Percentiles rank a stretch among this genome's conserved stretches.
Evolutionary conservation across 2,888 invertebrate genomes (phyloP).

Genomic region (Coelopa pilipes): DNA sequence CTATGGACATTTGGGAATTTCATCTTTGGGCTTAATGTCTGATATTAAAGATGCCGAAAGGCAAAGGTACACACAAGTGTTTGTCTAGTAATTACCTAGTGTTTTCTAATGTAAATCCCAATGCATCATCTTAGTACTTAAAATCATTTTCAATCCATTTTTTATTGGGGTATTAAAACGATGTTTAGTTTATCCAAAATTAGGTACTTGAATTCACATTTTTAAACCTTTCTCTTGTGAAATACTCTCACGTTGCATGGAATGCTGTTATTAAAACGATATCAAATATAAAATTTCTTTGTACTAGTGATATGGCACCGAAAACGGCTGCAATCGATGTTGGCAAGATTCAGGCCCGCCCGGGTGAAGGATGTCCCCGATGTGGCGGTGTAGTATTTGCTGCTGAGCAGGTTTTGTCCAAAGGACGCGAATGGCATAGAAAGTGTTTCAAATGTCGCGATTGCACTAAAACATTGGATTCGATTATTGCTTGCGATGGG

Average conservation of each 20-base stretch:
- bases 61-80: conserved; percentile 78
- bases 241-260: no score
- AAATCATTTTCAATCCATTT: no score
- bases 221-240: no score
- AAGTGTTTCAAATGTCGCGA: conserved; percentile 93
- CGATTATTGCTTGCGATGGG: conserved; percentile 94
- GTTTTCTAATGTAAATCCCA: neutral
- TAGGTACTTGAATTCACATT: no score
- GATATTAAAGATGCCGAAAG: conserved; percentile 82
- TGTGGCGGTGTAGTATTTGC: conserved; percentile 92
- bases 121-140: no score
- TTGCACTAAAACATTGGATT: conserved; percentile 93
- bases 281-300: neutral
- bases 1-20: conserved; percentile 91
- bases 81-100: neutral
- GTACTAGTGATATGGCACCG: conserved; percentile 76
- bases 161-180: no score
- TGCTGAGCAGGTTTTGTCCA: conserved; percentile 93
- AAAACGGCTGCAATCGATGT: conserved; percentile 83
- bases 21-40: conserved; percentile 84
- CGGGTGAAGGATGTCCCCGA: conserved; percentile 89
- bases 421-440: conserved; percentile 91
- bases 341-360: conserved; percentile 80
- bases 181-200: no score
- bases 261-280: neutral